phyloP scores from a whole-genome alignment of 2,888 invertebrate genomes.

The Aromia moschata region DNA sequence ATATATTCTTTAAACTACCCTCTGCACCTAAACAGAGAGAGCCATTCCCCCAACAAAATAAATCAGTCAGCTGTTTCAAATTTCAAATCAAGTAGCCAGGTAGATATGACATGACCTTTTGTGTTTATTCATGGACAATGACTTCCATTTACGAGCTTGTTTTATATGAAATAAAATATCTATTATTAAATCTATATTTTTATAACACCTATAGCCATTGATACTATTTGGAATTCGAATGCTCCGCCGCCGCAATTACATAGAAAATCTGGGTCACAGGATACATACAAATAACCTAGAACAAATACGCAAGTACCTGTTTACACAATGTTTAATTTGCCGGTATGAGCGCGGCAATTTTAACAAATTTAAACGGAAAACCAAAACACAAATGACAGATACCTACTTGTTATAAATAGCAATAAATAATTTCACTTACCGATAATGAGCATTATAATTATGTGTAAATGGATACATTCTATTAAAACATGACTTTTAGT shows the following conservation, averaged over 20 bases:
- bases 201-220: not conserved
- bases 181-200: not conserved
- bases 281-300: slow-evolving; percentile 24
- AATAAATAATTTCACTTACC: slow-evolving; percentile 41
- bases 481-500: slow-evolving; percentile 5
- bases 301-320: not conserved
- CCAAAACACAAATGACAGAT: slow-evolving; percentile 30
- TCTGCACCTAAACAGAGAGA: slow-evolving; percentile 32
- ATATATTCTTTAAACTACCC: slow-evolving; percentile 42
- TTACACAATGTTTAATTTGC: not conserved
- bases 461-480: slow-evolving; percentile 24
- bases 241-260: not conserved
- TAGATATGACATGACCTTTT: slow-evolving; percentile 10
- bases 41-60: slow-evolving; percentile 39
- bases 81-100: slow-evolving; percentile 4
- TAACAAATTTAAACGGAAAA: slow-evolving; percentile 12
- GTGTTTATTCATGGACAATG: slow-evolving; percentile 8
- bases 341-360: slow-evolving; percentile 30
- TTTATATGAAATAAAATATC: not conserved
- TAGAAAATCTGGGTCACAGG: slow-evolving; percentile 11
- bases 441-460: slow-evolving; percentile 23
- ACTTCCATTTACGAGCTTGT: not conserved
- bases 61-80: slow-evolving; percentile 22
- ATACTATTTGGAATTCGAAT: too few species aligned
- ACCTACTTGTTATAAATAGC: slow-evolving; percentile 36